Evolutionary conservation across 2,113 vertebrate genomes (phyloP).

Genomic region (Rousettus leschenaultii): DNA sequence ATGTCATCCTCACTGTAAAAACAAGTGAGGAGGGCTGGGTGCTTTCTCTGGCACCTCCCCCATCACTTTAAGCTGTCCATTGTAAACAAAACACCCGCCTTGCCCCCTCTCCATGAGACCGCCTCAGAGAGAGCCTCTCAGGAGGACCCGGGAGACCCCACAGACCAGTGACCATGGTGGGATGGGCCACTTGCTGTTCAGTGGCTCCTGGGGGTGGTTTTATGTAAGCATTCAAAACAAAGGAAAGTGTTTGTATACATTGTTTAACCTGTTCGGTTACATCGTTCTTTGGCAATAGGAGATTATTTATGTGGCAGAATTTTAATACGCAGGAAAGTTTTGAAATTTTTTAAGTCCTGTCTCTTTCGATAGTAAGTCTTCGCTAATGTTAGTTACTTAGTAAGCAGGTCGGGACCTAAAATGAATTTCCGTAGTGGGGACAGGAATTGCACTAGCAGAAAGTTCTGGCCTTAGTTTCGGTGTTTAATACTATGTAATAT

Average conservation of each 20-base stretch:
- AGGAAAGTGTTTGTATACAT: background rate
- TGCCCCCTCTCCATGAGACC: fast-evolving
- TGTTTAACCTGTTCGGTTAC: background rate
- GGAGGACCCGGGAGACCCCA: background rate
- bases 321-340: background rate
- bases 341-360: background rate
- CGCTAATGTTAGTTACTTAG: background rate
- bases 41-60: background rate
- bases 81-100: background rate
- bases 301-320: background rate
- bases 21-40: too few species aligned
- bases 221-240: background rate
- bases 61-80: background rate
- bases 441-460: fast-evolving
- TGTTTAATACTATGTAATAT: fast-evolving
- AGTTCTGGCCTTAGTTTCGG: background rate
- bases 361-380: background rate
- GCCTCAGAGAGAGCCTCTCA: background rate
- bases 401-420: background rate
- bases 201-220: background rate
- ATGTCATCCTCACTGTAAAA: fast-evolving
- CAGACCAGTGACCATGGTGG: too few species aligned
- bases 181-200: background rate
- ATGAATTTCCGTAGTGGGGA: background rate
- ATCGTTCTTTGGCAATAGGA: background rate